A percentile compares a stretch with the other conserved stretches of the same genome.
Conservation (phyloP, 1,140 invertebrate genomes). For the Drosophila yakuba region DNA sequence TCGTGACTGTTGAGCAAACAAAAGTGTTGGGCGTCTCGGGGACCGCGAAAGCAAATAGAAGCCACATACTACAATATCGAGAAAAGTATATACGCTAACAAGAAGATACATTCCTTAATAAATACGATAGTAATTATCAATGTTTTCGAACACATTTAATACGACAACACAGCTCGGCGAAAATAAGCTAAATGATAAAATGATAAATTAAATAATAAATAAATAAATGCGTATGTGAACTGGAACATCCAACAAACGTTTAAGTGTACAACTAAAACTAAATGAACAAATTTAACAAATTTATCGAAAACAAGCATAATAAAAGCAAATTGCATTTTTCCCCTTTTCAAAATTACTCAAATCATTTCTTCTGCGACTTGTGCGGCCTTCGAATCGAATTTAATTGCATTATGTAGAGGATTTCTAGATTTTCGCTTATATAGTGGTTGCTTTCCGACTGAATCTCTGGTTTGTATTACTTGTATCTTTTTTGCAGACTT, state of each 20-base stretch:
- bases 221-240: constrained; percentile 34
- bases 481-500: background rate
- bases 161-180: constrained; percentile 32
- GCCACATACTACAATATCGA: constrained; percentile 8
- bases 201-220: constrained; percentile 10
- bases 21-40: constrained; percentile 6
- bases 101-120: constrained; percentile 38
- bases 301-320: constrained; percentile 68
- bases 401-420: no score
- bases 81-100: constrained; percentile 25
- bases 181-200: constrained; percentile 14
- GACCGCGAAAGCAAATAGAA: background rate
- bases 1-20: constrained; percentile 27
- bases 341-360: constrained; percentile 64
- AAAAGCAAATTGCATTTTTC: constrained; percentile 69
- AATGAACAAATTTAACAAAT: constrained; percentile 59
- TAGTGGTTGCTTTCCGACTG: background rate
- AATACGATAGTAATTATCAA: constrained; percentile 49
- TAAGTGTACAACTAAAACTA: constrained; percentile 47
- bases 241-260: constrained; percentile 25
- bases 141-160: constrained; percentile 69
- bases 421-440: background rate
- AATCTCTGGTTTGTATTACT: background rate
- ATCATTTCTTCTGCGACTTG: background rate
- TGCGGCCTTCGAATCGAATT: no score